Percentiles rank a stretch among this genome's conserved stretches.
phyloP scores from a whole-genome alignment of 2,113 vertebrate genomes.

The Takifugu flavidus region DNA sequence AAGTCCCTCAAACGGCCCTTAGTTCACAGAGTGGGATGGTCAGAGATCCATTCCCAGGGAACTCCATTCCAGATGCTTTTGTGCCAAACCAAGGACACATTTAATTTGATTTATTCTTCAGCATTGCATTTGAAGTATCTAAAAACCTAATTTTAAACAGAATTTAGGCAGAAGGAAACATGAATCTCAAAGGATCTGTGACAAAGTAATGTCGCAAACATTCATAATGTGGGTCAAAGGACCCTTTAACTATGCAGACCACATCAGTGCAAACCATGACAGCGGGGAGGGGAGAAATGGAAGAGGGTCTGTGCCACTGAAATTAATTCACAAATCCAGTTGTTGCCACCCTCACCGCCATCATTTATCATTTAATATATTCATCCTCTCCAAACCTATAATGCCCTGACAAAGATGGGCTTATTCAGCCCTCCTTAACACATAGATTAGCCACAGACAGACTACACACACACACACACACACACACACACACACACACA shows the following conservation, averaged over 20 bases:
- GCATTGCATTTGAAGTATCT: not conserved
- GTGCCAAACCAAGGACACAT: too few relatives aligned
- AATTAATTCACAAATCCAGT: slow-evolving; percentile 46
- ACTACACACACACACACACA: slow-evolving; percentile 39
- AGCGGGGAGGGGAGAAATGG: slow-evolving; percentile 3
- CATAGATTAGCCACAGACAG: slow-evolving; percentile 53
- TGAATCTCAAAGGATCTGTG: not conserved
- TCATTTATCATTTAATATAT: slow-evolving; percentile 56
- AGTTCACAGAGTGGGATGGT: too few relatives aligned
- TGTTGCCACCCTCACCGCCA: slow-evolving; percentile 15
- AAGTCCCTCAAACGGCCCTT: too few relatives aligned
- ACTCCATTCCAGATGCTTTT: too few relatives aligned
- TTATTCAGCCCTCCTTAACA: slow-evolving; percentile 59
- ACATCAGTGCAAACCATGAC: slow-evolving; percentile 9
- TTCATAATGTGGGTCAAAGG: slow-evolving; percentile 1
- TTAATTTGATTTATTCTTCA: too few relatives aligned
- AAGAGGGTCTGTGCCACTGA: slow-evolving; percentile 8
- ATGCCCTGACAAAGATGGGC: slow-evolving; percentile 55
- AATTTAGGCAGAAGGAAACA: not conserved
- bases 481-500: slow-evolving; percentile 32
- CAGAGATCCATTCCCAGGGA: too few relatives aligned
- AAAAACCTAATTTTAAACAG: too few relatives aligned
- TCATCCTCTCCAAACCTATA: slow-evolving; percentile 46
- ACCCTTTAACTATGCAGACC: slow-evolving; percentile 21
- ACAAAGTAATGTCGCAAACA: not conserved